These are phyloP conservation scores for Epizoanthus illoricatus DNA, from an alignment of 92 coral and sea anemone genomes.

Conservation along the genomic window DNA sequence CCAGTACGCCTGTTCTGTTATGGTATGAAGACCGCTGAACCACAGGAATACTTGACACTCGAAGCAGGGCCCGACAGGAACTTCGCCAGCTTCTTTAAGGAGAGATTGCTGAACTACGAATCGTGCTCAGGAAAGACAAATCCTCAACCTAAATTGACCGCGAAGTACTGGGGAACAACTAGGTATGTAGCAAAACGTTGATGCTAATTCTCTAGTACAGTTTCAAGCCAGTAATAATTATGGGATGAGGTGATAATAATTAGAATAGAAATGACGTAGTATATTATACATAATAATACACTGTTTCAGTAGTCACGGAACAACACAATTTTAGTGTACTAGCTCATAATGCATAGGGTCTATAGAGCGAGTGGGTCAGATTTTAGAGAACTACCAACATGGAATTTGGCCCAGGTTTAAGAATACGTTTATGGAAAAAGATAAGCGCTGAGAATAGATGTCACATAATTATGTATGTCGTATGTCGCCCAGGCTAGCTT, in stretches of 20 bases:
- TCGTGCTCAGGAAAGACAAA: constrained; percentile 86
- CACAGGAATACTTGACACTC: constrained; percentile 89
- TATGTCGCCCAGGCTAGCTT: not conserved
- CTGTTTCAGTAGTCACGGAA: too few species aligned
- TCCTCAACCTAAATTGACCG: constrained; percentile 86
- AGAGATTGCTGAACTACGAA: constrained; percentile 83
- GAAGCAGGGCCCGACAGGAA: constrained; percentile 83
- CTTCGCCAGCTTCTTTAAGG: constrained; percentile 88
- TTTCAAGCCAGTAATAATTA: too few species aligned
- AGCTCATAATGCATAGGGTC: too few species aligned
- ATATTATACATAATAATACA: too few species aligned
- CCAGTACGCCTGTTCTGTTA: constrained; percentile 92
- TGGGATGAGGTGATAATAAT: too few species aligned
- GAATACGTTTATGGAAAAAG: too few species aligned
- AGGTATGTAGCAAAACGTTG: constrained; percentile 50
- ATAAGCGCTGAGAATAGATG: not conserved
- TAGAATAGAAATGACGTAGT: too few species aligned
- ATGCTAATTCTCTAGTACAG: too few species aligned
- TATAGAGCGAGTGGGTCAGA: too few species aligned
- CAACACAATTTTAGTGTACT: too few species aligned
- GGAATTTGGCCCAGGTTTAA: too few species aligned
- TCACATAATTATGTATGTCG: not conserved
- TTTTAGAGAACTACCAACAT: too few species aligned
- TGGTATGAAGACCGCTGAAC: constrained; percentile 84
- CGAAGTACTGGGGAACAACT: constrained; percentile 96